Percentiles rank a stretch among this genome's conserved stretches.
Evolutionary conservation across 2,888 invertebrate species (phyloP).

Genomic region (Pogonocherus hispidulus): DNA sequence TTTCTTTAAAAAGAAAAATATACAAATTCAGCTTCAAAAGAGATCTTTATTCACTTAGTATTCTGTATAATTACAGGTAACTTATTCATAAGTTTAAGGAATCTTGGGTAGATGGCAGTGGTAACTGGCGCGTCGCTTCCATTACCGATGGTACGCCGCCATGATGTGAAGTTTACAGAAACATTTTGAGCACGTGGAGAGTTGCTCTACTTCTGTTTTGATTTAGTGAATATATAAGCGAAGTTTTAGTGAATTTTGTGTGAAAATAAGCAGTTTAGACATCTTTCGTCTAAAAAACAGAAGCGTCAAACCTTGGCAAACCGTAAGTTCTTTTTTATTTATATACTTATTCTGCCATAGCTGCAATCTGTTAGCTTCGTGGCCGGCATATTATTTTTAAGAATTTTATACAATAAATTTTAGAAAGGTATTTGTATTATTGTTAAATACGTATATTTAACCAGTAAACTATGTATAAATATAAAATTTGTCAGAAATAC

Average conservation of each 20-base stretch:
- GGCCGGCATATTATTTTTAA: conserved; percentile 56
- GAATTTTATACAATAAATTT: conserved; percentile 34
- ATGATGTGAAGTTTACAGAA: conserved; percentile 75
- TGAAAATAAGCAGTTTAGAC: conserved; percentile 43
- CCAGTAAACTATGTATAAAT: background rate
- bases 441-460: background rate
- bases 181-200: conserved; percentile 81
- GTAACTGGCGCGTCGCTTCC: conserved; percentile 1
- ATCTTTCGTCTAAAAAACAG: conserved; percentile 37
- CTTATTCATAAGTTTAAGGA: too few species aligned
- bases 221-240: conserved; percentile 48
- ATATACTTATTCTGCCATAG: conserved; percentile 35
- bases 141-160: conserved; percentile 68
- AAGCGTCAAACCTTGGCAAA: conserved; percentile 48
- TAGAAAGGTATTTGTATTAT: conserved; percentile 8
- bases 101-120: background rate
- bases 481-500: too few species aligned
- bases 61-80: too few species aligned
- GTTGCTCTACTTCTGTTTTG: conserved; percentile 44
- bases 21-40: too few species aligned
- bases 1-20: too few species aligned
- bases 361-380: conserved; percentile 53
- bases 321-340: conserved; percentile 56
- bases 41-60: too few species aligned
- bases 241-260: conserved; percentile 45